phyloP scores from a whole-genome alignment of 1,140 invertebrate genomes.

The Araneus ventricosus region DNA sequence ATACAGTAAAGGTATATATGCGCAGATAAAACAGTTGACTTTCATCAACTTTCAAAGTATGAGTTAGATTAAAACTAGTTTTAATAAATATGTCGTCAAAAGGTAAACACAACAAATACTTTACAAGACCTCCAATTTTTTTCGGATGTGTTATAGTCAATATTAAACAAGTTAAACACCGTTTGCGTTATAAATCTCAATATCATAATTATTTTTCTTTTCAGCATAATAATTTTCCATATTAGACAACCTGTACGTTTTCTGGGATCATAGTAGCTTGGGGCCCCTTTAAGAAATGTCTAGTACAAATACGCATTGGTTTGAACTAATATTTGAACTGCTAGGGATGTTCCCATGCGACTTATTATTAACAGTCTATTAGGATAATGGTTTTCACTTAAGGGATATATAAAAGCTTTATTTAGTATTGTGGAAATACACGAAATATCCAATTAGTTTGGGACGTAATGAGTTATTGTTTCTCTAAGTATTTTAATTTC shows the following conservation, averaged over 20 bases:
- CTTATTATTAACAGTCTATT: not conserved
- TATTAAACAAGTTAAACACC: too few relatives aligned
- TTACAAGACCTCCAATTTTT: too few relatives aligned
- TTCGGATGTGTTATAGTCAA: too few relatives aligned
- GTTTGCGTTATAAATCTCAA: too few relatives aligned
- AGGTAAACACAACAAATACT: too few relatives aligned
- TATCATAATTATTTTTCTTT: constrained; percentile 43
- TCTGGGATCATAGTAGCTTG: not conserved
- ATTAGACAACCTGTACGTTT: not conserved
- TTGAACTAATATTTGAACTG: constrained; percentile 14
- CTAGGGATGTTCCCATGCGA: not conserved
- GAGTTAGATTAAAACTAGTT: too few relatives aligned
- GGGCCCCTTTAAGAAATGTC: not conserved
- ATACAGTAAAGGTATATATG: too few relatives aligned
- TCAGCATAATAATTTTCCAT: not conserved
- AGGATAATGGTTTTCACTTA: not conserved
- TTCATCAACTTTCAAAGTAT: too few relatives aligned
- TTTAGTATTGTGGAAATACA: not conserved
- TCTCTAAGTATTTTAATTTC: not conserved
- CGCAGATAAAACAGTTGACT: too few relatives aligned
- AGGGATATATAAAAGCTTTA: not conserved
- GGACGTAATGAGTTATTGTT: not conserved
- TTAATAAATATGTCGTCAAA: too few relatives aligned
- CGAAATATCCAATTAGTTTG: not conserved
- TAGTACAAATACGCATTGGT: constrained; percentile 4